Conservation (phyloP, 37 sponge, comb jelly and placozoan genomes). For the Oopsacas minuta region DNA sequence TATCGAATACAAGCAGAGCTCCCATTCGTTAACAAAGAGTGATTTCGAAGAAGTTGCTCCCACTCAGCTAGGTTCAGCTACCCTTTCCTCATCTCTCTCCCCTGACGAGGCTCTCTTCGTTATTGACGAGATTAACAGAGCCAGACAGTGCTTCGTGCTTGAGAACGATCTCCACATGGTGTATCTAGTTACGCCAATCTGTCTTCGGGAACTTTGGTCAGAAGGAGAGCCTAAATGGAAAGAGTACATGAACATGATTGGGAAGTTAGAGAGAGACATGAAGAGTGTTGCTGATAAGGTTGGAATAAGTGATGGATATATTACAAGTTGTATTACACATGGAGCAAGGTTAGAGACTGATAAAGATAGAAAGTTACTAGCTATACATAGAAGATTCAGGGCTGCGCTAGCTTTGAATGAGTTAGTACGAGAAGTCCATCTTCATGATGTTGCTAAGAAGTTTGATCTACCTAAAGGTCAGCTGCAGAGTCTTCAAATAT, state of each 20-base stretch:
- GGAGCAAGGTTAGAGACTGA: conserved; percentile 33
- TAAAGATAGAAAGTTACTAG: conserved; percentile 30
- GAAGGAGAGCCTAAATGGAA: conserved; percentile 68
- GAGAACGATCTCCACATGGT: conserved; percentile 96
- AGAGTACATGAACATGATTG: conserved; percentile 59
- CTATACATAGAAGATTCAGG: conserved; percentile 68
- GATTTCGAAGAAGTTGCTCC: neutral
- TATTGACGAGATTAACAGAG: conserved; percentile 64
- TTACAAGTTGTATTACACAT: conserved; percentile 56
- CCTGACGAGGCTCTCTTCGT: conserved; percentile 86
- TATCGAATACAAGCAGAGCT: conserved; percentile 22
- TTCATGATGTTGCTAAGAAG: conserved; percentile 48
- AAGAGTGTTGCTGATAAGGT: conserved; percentile 68
- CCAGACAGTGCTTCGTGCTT: conserved; percentile 67
- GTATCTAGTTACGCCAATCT: conserved; percentile 84
- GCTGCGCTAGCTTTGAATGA: conserved; percentile 82
- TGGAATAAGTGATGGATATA: conserved; percentile 74
- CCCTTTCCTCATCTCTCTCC: conserved; percentile 79
- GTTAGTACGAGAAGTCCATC: conserved; percentile 71
- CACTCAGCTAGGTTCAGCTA: conserved; percentile 83
- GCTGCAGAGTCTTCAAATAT: conserved; percentile 80
- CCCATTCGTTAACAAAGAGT: neutral
- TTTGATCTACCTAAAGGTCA: conserved; percentile 71
- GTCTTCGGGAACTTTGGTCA: conserved; percentile 78
- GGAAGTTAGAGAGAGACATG: conserved; percentile 55